A percentile compares a stretch with the other conserved stretches of the same genome.
These are phyloP conservation scores for Orussus abietinus DNA, from an alignment of 1,140 invertebrate genomes.

Conservation along the genomic window DNA sequence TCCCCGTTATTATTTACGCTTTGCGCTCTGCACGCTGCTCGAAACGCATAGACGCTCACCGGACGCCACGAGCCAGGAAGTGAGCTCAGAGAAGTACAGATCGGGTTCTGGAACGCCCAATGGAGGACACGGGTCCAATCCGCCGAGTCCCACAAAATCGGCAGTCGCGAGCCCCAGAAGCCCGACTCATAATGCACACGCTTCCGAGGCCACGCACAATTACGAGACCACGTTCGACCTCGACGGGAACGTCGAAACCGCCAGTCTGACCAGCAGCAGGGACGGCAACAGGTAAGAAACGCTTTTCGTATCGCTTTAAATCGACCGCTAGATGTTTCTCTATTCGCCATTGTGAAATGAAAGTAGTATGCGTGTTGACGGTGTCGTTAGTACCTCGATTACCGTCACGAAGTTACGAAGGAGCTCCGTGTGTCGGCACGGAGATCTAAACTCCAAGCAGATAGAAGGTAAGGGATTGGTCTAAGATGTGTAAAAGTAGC, in stretches of 20 bases:
- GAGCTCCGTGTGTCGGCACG: too few species aligned
- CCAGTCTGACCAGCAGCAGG: conserved; percentile 59
- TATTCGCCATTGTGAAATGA: too few species aligned
- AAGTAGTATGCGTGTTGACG: too few species aligned
- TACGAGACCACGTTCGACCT: conserved; percentile 80
- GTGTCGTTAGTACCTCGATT: too few species aligned
- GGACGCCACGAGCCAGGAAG: conserved; percentile 47
- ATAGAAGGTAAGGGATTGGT: too few species aligned
- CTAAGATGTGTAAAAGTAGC: too few species aligned
- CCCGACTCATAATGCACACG: conserved; percentile 37
- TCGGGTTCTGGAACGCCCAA: conserved; percentile 43
- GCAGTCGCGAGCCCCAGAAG: conserved; percentile 38
- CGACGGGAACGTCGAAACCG: conserved; percentile 79
- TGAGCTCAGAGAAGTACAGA: conserved; percentile 45
- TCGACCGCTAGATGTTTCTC: too few species aligned
- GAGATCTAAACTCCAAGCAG: too few species aligned
- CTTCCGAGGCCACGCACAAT: conserved; percentile 57
- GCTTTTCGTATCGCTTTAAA: too few species aligned
- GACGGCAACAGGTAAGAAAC: conserved; percentile 65
- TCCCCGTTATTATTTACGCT: conserved; percentile 26
- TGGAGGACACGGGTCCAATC: conserved; percentile 37
- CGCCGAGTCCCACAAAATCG: conserved; percentile 47
- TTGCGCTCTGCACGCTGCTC: conserved; percentile 31
- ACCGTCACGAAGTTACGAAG: too few species aligned
- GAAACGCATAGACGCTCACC: conserved; percentile 45